Evolutionary conservation across 1,140 invertebrate species (phyloP).

Genomic region (Drosophila virilis): DNA sequence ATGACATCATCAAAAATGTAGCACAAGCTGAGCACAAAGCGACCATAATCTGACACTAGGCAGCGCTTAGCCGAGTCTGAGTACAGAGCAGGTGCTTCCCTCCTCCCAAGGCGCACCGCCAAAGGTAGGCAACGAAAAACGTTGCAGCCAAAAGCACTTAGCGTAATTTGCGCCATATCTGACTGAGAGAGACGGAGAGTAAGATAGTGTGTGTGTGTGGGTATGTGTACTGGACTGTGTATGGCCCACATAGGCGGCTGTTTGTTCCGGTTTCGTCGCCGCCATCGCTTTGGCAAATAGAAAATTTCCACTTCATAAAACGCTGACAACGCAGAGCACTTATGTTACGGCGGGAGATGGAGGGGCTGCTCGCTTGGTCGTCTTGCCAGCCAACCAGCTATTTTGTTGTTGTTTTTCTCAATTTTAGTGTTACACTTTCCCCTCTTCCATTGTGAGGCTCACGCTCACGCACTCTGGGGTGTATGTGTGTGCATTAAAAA

Average conservation of each 20-base stretch:
- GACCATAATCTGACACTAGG: conserved; percentile 80
- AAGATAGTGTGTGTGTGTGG: conserved; percentile 15
- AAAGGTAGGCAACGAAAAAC: conserved; percentile 69
- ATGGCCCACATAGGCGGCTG: conserved; percentile 39
- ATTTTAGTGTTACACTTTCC: neutral
- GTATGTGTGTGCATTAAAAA: conserved; percentile 69
- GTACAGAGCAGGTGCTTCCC: conserved; percentile 1
- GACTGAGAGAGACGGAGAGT: conserved; percentile 23
- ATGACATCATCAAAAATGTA: conserved; percentile 82
- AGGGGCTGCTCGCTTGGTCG: conserved; percentile 36
- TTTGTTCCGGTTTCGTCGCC: conserved; percentile 75
- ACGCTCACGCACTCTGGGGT: conserved; percentile 6
- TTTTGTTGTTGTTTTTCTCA: conserved; percentile 47
- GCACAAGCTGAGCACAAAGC: conserved; percentile 67
- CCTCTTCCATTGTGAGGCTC: neutral
- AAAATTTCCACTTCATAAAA: conserved; percentile 79
- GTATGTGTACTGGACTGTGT: conserved; percentile 25
- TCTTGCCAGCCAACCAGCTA: conserved; percentile 23
- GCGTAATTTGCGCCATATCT: conserved; percentile 69
- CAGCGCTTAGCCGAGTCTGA: conserved; percentile 66
- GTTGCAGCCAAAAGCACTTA: conserved; percentile 78
- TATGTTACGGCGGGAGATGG: conserved; percentile 44
- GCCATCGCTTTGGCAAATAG: conserved; percentile 74
- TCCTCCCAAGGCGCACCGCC: neutral
- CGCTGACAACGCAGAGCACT: conserved; percentile 75